Conservation (phyloP, 2,113 vertebrate species). For the Micronycteris hirsuta region DNA sequence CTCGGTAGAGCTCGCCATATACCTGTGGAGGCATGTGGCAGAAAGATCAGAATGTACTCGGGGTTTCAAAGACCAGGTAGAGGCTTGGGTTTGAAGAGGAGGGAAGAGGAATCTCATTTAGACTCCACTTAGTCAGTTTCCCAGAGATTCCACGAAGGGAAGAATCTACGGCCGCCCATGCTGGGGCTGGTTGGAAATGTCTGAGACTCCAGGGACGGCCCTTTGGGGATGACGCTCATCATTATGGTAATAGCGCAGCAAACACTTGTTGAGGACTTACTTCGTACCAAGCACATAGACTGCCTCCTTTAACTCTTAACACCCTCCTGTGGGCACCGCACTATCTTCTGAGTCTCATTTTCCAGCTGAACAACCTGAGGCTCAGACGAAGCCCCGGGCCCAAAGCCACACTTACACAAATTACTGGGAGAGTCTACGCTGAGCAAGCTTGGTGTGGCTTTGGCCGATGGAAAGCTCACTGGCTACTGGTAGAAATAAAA, state of each 20-base stretch:
- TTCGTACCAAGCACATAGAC: rapidly evolving
- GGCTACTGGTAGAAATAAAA: not conserved
- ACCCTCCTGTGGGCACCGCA: rapidly evolving
- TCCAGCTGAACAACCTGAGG: not conserved
- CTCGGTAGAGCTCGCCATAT: not conserved
- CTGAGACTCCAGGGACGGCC: not conserved
- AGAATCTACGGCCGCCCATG: not conserved
- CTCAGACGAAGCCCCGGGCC: not conserved
- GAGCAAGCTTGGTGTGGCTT: not conserved
- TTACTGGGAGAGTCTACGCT: rapidly evolving
- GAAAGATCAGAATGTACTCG: not conserved
- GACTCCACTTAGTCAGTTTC: not conserved
- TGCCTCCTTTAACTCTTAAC: not conserved
- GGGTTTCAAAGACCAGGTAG: not conserved
- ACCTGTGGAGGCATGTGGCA: not conserved
- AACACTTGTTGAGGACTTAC: not conserved
- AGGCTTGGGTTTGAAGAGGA: not conserved
- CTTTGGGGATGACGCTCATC: not conserved
- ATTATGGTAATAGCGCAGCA: rapidly evolving
- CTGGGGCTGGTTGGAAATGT: not conserved
- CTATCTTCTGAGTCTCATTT: not conserved
- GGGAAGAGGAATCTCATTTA: not conserved
- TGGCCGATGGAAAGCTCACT: not conserved
- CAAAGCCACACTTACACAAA: not conserved
- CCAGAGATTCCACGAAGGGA: not conserved